Base-by-base conservation (phyloP, 2,888 invertebrate species). In the Acrobasis repandana region DNA sequence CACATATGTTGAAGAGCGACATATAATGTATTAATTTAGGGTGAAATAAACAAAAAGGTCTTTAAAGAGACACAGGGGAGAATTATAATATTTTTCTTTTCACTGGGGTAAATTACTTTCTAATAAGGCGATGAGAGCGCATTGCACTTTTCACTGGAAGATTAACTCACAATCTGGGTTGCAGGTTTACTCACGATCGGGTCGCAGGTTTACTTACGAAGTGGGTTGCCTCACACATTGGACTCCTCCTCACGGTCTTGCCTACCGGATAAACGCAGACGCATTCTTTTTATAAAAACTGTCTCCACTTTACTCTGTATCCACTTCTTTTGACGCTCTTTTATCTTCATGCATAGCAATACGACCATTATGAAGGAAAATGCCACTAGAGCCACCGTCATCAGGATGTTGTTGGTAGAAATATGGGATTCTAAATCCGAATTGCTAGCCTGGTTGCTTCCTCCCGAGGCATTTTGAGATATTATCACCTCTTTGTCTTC, bases 191-290 rank as follows among this genome's bases (percentile, higher is more conserved):
- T n/a, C 36, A 36, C 36, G 36, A 36, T 11, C 6, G 36, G 9
- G 36, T 36, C 6, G 36, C 36, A 36, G 36, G 36, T 36, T 36
- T 36, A 36, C 36, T 36, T 8, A 36, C 36, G 36, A 36, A 2
- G 36, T 36, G 62, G n/a, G n/a, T n/a, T n/a, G 48, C 60, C 36
- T 47, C 57, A 58, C 20, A 36, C n/a, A 58, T 54, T 57, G 36
- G 20, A 4, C 20, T 20, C 20, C 20, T 20, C 20, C n/a, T 43
- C 43, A 10, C 11, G 43, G 5, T 43, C 43, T 10, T 6, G 43
- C 43, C 50, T 50, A 9, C 50, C 20, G 14, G 50, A 50, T 8
- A 50, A 6, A 15, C 18, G 50, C 18, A 20, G 18, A 20, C 50
- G 50, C 50, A 50, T 20, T 18, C 20, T 50, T 20, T 18, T 50